A percentile compares a stretch with the other conserved stretches of the same genome.
These are phyloP conservation scores for Tapera naevia DNA, from an alignment of 2,797 vertebrate species.

Conservation along the genomic window DNA sequence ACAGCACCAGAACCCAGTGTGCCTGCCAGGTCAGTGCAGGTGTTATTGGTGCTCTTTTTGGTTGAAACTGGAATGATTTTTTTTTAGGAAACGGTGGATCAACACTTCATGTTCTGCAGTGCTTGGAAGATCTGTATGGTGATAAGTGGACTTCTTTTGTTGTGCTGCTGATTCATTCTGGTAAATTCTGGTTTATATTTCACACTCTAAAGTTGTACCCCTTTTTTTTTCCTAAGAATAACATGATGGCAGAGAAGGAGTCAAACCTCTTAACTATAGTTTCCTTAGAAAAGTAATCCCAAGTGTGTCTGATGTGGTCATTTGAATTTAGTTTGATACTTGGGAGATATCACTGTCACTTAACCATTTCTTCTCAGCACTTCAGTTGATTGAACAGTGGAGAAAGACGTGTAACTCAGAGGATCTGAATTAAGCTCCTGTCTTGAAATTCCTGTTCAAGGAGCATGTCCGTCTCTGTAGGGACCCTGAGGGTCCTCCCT, in stretches of 20 bases:
- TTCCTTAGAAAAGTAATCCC: background rate
- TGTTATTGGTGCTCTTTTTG: background rate
- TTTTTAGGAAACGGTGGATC: slow-evolving; percentile 93
- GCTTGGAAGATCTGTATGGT: slow-evolving; percentile 83
- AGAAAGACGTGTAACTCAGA: background rate
- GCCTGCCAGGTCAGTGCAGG: background rate
- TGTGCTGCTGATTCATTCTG: slow-evolving; percentile 92
- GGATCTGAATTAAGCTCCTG: background rate
- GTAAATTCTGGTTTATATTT: slow-evolving; percentile 69
- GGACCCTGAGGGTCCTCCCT: background rate
- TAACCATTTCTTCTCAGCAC: background rate
- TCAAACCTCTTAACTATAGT: background rate
- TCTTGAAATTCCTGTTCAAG: background rate
- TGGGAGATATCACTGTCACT: background rate
- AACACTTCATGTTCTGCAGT: slow-evolving; percentile 83
- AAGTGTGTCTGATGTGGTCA: background rate
- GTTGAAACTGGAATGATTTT: background rate
- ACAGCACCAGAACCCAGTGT: fast-evolving
- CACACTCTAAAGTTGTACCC: background rate
- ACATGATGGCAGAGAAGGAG: background rate
- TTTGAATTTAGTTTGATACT: background rate
- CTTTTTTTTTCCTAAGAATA: background rate
- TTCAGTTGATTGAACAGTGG: background rate
- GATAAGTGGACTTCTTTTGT: slow-evolving; percentile 78
- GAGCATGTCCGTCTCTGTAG: fast-evolving